Conservation (phyloP, 2,113 vertebrate species). For the Halcyon malimbica region DNA sequence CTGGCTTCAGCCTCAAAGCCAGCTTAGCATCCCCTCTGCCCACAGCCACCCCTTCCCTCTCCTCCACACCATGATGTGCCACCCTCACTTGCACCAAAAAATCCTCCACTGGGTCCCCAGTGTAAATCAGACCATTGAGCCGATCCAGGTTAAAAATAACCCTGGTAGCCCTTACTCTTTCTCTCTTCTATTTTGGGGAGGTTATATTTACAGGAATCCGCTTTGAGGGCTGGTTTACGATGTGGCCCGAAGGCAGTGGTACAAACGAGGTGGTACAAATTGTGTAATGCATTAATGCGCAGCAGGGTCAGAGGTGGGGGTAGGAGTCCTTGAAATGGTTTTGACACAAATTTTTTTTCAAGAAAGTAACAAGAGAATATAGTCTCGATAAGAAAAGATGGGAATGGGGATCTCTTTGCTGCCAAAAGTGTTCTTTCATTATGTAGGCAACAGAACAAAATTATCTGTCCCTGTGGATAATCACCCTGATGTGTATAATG, state of each 20-base stretch:
- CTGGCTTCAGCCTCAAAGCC: slow-evolving; percentile 26
- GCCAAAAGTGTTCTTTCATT: neutral
- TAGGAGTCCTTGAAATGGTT: neutral
- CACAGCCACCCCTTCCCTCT: slow-evolving; percentile 3
- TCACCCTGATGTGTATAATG: neutral
- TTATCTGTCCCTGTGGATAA: neutral
- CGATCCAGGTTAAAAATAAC: slow-evolving; percentile 38
- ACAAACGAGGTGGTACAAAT: neutral
- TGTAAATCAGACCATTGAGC: slow-evolving; percentile 38
- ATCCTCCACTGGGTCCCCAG: neutral
- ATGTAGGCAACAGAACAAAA: neutral
- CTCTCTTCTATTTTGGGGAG: slow-evolving; percentile 28
- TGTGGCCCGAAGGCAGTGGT: neutral
- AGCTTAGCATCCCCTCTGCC: neutral
- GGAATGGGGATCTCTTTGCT: neutral
- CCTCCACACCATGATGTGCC: neutral
- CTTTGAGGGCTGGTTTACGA: neutral
- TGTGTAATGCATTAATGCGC: neutral
- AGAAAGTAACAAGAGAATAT: neutral
- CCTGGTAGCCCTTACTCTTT: slow-evolving; percentile 14
- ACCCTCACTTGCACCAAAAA: neutral
- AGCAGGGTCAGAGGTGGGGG: neutral
- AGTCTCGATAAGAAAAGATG: neutral
- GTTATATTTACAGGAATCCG: slow-evolving; percentile 47
- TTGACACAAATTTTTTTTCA: neutral